Evolutionary conservation across 2,797 vertebrate genomes (phyloP).

Genomic region (Falco columbarius): DNA sequence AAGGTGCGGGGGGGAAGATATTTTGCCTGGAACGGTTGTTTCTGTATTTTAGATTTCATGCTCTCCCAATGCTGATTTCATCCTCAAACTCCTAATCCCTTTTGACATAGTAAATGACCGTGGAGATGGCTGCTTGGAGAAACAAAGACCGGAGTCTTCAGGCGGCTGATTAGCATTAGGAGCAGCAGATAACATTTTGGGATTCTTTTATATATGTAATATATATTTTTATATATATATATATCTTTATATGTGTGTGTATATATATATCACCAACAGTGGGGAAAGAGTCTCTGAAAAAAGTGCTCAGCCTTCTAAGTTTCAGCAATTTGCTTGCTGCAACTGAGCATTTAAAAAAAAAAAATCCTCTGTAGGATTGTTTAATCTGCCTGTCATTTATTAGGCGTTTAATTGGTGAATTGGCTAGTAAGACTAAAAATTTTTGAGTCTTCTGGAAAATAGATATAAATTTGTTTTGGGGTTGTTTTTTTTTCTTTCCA

Average conservation of each 20-base stretch:
- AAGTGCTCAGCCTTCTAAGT: neutral
- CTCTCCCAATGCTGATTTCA: neutral
- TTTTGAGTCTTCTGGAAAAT: neutral
- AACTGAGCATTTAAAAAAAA: neutral
- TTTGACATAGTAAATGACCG: conserved; percentile 7
- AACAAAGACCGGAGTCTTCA: neutral
- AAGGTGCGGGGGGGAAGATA: neutral
- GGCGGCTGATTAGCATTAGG: neutral
- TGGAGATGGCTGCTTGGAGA: neutral
- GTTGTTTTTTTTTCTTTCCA: neutral
- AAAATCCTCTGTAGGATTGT: neutral
- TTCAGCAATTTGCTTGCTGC: neutral
- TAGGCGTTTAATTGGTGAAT: neutral
- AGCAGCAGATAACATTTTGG: neutral
- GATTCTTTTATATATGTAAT: neutral
- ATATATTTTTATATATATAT: neutral
- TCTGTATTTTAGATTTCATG: conserved; percentile 7
- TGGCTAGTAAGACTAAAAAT: neutral
- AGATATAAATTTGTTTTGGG: neutral
- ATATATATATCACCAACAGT: neutral
- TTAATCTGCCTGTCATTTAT: neutral
- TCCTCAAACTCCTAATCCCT: conserved; percentile 7
- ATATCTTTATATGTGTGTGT: neutral
- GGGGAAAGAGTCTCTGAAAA: neutral
- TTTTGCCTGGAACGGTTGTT: neutral